A percentile compares a stretch with the other conserved stretches of the same genome.
Evolutionary conservation across 2,113 vertebrate genomes (phyloP).

Genomic region (Anolis sagrei): DNA sequence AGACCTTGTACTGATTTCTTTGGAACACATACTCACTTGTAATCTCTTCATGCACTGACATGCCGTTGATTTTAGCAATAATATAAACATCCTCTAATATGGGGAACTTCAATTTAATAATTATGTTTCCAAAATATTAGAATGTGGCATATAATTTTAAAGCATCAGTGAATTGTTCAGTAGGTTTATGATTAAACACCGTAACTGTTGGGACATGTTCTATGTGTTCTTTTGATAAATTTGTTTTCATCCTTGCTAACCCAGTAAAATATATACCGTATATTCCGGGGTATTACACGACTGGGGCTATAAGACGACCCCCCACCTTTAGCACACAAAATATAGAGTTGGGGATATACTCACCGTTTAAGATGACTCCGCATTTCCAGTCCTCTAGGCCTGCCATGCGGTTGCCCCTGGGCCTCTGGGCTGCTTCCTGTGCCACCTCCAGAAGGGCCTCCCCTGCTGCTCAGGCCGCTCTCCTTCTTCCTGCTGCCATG

Average conservation of each 20-base stretch:
- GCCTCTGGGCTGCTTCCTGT: too few species aligned
- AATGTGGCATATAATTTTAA: not conserved
- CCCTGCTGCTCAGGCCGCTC: too few species aligned
- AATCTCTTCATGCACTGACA: not conserved
- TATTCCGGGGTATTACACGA: too few species aligned
- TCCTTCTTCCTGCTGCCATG: too few species aligned
- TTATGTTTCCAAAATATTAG: slow-evolving; percentile 39
- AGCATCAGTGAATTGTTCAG: not conserved
- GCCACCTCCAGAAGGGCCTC: too few species aligned
- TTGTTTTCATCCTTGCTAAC: slow-evolving; percentile 17
- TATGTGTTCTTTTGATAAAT: not conserved
- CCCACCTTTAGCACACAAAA: too few species aligned
- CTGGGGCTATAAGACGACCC: too few species aligned
- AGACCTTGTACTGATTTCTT: slow-evolving; percentile 24
- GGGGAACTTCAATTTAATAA: not conserved
- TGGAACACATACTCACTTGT: slow-evolving; percentile 7
- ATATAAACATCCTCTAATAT: slow-evolving; percentile 26
- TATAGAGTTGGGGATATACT: too few species aligned
- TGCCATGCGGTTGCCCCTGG: too few species aligned
- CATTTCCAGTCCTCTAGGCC: too few species aligned
- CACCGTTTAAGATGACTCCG: too few species aligned
- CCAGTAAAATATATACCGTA: slow-evolving; percentile 37
- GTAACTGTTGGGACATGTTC: slow-evolving; percentile 37
- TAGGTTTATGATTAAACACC: slow-evolving; percentile 29
- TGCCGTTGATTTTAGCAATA: not conserved